A percentile compares a stretch with the other conserved stretches of the same genome.
Evolutionary conservation across 2,888 invertebrate species (phyloP).

Genomic region (Melanostoma scalare): DNA sequence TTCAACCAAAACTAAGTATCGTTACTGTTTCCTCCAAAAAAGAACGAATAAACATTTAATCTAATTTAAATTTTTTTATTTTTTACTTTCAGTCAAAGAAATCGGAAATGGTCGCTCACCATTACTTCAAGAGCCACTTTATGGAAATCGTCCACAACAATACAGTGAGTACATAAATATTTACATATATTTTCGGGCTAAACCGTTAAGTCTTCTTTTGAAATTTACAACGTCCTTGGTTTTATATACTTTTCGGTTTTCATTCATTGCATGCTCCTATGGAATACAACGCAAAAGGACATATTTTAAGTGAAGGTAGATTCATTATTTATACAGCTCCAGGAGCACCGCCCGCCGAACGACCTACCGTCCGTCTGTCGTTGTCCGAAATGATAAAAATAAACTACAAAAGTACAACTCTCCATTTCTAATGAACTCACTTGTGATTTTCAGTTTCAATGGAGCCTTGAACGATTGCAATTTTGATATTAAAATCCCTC

Average conservation of each 20-base stretch:
- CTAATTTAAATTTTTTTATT: conserved; percentile 75
- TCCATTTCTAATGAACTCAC: conserved; percentile 42
- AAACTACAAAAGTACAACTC: background rate
- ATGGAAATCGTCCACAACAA: conserved; percentile 92
- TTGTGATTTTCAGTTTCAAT: conserved; percentile 47
- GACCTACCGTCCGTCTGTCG: too few relatives aligned
- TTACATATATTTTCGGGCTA: too few relatives aligned
- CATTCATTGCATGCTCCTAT: conserved; percentile 32
- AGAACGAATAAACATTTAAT: conserved; percentile 77
- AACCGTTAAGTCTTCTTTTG: conserved; percentile 10
- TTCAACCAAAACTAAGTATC: too few relatives aligned
- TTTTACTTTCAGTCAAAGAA: conserved; percentile 82
- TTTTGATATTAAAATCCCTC: conserved; percentile 40
- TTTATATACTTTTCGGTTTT: conserved; percentile 6
- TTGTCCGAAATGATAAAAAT: background rate
- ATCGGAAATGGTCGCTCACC: conserved; percentile 88
- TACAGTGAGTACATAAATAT: conserved; percentile 88
- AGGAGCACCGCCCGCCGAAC: too few relatives aligned
- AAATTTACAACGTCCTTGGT: conserved; percentile 37
- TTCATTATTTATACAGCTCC: too few relatives aligned
- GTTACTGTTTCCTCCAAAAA: conserved; percentile 7
- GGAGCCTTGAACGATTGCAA: conserved; percentile 48
- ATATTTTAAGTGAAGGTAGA: background rate
- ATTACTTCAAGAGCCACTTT: conserved; percentile 93
- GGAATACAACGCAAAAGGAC: conserved; percentile 38